These are phyloP conservation scores for Podarcis siculus DNA, from an alignment of 2,797 vertebrate genomes.

Conservation along the genomic window DNA sequence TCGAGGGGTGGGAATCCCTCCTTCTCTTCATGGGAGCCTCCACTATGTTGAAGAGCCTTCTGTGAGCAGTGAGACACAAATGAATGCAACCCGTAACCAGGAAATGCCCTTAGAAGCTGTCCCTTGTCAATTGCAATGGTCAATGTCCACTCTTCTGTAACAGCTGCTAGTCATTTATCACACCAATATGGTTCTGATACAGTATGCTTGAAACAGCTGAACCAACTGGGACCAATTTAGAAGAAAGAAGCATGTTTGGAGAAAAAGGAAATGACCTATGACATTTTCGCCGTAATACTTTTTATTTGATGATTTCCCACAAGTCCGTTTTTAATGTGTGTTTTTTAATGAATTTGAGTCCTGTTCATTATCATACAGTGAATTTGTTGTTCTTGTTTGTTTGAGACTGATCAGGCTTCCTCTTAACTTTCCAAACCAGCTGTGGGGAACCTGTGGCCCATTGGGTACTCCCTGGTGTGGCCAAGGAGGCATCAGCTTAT, in stretches of 20 bases:
- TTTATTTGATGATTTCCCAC: conserved; percentile 40
- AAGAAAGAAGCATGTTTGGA: conserved; percentile 57
- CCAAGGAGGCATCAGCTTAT: no score
- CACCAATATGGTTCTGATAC: conserved; percentile 58
- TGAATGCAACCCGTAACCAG: no score
- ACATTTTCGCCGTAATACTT: conserved; percentile 46
- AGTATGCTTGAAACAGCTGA: conserved; percentile 63
- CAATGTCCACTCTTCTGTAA: conserved; percentile 53
- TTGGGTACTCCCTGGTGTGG: no score
- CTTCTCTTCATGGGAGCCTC: no score
- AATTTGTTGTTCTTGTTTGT: conserved; percentile 34
- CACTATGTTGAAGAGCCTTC: no score
- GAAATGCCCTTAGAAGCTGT: neutral
- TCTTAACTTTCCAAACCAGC: neutral
- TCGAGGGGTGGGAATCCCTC: no score
- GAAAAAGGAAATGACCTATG: conserved; percentile 69
- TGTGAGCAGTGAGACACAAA: no score
- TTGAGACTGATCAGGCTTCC: conserved; percentile 34
- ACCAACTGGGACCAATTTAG: conserved; percentile 65
- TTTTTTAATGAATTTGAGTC: conserved; percentile 38
- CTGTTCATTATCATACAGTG: conserved; percentile 38
- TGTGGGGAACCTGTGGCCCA: no score
- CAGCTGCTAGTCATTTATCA: conserved; percentile 70
- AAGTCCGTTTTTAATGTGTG: conserved; percentile 21
- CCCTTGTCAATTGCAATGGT: neutral